phyloP scores from a whole-genome alignment of 2,797 vertebrate genomes.

The Chelon auratus region DNA sequence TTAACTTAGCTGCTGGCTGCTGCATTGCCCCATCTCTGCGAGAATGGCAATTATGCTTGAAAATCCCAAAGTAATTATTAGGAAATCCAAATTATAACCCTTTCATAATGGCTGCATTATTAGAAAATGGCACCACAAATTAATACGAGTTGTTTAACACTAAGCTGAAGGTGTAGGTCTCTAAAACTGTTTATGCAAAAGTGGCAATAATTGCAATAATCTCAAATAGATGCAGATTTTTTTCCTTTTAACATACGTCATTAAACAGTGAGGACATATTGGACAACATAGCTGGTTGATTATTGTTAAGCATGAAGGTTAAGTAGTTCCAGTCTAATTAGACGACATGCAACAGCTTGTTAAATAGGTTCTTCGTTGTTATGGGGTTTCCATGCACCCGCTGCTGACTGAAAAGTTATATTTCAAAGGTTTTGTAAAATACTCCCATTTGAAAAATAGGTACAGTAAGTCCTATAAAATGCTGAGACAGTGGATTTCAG shows the following conservation, averaged over 20 bases:
- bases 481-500: slow-evolving; percentile 60
- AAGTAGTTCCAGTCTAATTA: slow-evolving; percentile 48
- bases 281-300: slow-evolving; percentile 60
- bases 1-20: no score
- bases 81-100: no score
- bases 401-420: slow-evolving; percentile 50
- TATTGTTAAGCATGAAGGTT: slow-evolving; percentile 60
- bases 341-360: slow-evolving; percentile 70
- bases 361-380: slow-evolving; percentile 54
- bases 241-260: slow-evolving; percentile 8
- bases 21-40: no score
- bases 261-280: slow-evolving; percentile 43
- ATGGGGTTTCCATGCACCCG: slow-evolving; percentile 54
- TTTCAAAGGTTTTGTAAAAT: slow-evolving; percentile 76
- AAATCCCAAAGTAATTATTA: no score
- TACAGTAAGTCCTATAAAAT: slow-evolving; percentile 71
- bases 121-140: no score
- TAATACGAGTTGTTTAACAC: no score
- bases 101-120: no score
- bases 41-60: no score
- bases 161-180: slow-evolving; percentile 6
- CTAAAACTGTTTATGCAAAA: slow-evolving; percentile 8
- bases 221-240: slow-evolving; percentile 42
- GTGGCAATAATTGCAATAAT: slow-evolving; percentile 51
- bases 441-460: slow-evolving; percentile 73